Base-by-base conservation (phyloP, 2,113 vertebrate species). In the Opisthocomus hoazin region DNA sequence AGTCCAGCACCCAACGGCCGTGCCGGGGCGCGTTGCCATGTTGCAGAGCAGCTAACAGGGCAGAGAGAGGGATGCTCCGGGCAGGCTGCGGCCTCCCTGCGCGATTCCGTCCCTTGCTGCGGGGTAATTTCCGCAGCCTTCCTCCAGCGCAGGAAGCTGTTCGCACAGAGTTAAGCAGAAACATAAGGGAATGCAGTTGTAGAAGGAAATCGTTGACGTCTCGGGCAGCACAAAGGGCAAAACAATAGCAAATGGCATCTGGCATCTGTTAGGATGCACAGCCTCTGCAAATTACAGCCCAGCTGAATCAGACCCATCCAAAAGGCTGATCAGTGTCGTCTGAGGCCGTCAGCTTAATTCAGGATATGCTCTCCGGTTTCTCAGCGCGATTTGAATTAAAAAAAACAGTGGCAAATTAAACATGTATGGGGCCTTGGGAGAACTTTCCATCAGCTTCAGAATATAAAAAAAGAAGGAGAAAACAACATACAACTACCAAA, bases 181-280 rank as follows among this genome's bases (percentile, higher is more conserved):
- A 61, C 43, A 45, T 10, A 34, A 81, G 56, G 26, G 32, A 77
- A 94, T 54, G 58, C 29, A 27, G 27, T 43, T 84, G 53, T 58
- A 65, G 68, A 77, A 90, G 46, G 56, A 74, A 84, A 70, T 56
- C 1, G 11, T 2, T 51, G 17, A 74, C 36, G 90, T 84, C 54
- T 87, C 1, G 3, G 36, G 75, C 54, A 90, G 66, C 29, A 80
- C 18, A 64, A 68, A 90, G 29, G 36, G 41, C 17, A 83, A 37
- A 92, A 90, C 50, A 94, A 85, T 46, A 76, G 57, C 39, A 83
- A 88, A 77, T 14, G 34, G 41, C 41, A 90, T 93, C 85, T 93
- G 88, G 76, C 32, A 88, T 90, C 68, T 5, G 2, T 86, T 68
- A 93, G 66, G n/a, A 69, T 0, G 0, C 18, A 70, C 12, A 78